These are phyloP conservation scores for Metridium senile DNA, from an alignment of 92 coral and sea anemone genomes.

Conservation along the genomic window DNA sequence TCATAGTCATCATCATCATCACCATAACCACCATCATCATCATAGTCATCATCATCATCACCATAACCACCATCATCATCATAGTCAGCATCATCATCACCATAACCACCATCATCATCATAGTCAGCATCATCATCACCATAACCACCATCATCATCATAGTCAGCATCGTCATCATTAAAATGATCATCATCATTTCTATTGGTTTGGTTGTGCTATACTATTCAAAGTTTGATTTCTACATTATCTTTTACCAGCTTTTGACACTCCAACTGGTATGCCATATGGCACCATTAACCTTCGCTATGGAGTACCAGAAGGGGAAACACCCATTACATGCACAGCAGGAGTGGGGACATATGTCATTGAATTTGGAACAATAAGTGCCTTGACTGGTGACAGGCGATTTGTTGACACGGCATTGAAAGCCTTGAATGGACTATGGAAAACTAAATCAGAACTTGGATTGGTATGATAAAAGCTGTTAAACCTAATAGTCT, in stretches of 20 bases:
- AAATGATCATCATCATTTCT: background rate
- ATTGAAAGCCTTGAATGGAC: constrained; percentile 81
- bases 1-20: no score
- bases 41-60: background rate
- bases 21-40: no score
- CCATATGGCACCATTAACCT: constrained; percentile 99
- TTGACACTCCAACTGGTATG: constrained; percentile 94
- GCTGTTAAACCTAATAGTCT: no score
- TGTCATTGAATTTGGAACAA: constrained; percentile 93
- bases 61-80: background rate
- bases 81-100: background rate
- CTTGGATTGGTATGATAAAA: constrained; percentile 78
- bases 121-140: background rate
- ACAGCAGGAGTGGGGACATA: constrained; percentile 99
- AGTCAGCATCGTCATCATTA: background rate
- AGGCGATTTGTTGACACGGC: constrained; percentile 79
- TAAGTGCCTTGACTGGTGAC: constrained; percentile 94
- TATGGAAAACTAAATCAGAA: constrained; percentile 90
- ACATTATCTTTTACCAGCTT: constrained; percentile 47
- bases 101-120: background rate
- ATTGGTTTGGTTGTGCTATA: background rate
- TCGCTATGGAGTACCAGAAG: constrained; percentile 83
- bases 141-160: background rate
- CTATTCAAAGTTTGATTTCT: background rate
- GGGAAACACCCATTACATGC: constrained; percentile 96